Base-by-base conservation (phyloP, 2,888 invertebrate genomes). In the Tenthredo notha region DNA sequence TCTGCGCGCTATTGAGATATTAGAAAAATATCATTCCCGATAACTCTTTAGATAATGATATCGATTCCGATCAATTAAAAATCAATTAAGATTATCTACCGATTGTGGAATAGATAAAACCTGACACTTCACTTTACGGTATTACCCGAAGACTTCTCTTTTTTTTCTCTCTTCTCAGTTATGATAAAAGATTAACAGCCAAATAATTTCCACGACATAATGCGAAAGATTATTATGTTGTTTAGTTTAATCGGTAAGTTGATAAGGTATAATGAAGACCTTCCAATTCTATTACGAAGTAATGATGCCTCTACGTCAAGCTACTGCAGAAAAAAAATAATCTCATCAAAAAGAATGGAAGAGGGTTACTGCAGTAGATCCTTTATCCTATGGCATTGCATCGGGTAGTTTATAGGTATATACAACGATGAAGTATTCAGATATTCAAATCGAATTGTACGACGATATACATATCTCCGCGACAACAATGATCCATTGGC, bases 401-500 rank as follows among this genome's bases (percentile, higher is more conserved):
- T 75, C 25, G 43, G 15, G 21, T n/a, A 21, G 75, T 25, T 15
- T 0, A 29, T 29, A 15, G 75, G 2, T n/a, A 40, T 18, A 50
- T 50, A 50, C 43, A 40, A n/a, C 25, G 29, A 75, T 50, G 12
- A 50, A n/a, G 25, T 9, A 75, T 47, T 75, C n/a, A 50, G 9
- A 50, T 75, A 75, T 75, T 50, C 75, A 75, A 75, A 75, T 50
- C 12, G 12, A 33, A 72, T 72, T 21, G 72, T 72, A 33, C 29
- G 21, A 43, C 40, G 72, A 40, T 43, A 72, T 43, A 29, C 12
- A n/a, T 70, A n/a, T 72, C 18, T 18, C 40, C 21, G 47, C 29
- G 75, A 75, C 47, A 15, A 75, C 75, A 75, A 75, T 75, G 75
- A 75, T 29, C 37, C 75, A 75, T 47, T 50, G 75, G 75, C 75